Conservation (phyloP, 92 coral and sea anemone genomes). For the Phenganax subtilis region DNA sequence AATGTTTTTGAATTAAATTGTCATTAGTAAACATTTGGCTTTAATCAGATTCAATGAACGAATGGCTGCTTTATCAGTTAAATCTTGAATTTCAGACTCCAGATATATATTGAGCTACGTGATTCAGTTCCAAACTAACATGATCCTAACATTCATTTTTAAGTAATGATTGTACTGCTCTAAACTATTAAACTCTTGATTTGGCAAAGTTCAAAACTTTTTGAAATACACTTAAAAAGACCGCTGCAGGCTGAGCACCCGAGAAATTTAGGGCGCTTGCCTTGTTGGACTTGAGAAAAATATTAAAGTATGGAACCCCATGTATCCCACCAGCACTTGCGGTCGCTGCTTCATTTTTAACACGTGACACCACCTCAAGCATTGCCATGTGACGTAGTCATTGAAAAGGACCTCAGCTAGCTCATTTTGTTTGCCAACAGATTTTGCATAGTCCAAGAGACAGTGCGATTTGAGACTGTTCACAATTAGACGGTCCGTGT, state of each 20-base stretch:
- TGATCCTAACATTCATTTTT: background rate
- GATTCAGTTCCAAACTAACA: too few species aligned
- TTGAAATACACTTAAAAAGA: constrained; percentile 61
- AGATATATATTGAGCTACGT: too few species aligned
- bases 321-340: constrained; percentile 58
- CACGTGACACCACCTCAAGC: constrained; percentile 55
- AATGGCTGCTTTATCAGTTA: too few species aligned
- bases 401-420: constrained; percentile 72
- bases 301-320: constrained; percentile 81
- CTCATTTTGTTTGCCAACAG: constrained; percentile 71
- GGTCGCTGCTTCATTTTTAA: constrained; percentile 63
- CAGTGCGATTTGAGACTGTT: constrained; percentile 91
- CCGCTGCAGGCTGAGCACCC: constrained; percentile 87
- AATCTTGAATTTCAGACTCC: too few species aligned
- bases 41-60: too few species aligned
- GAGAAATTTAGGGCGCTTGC: constrained; percentile 61
- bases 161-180: background rate
- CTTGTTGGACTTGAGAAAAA: constrained; percentile 44
- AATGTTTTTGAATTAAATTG: too few species aligned
- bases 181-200: constrained; percentile 54
- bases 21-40: too few species aligned
- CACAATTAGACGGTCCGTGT: constrained; percentile 57
- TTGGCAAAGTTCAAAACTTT: constrained; percentile 58
- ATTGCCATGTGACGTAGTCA: constrained; percentile 71
- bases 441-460: constrained; percentile 83